These are phyloP conservation scores for Lamprotornis superbus DNA, from an alignment of 2,113 vertebrate species.

Conservation along the genomic window DNA sequence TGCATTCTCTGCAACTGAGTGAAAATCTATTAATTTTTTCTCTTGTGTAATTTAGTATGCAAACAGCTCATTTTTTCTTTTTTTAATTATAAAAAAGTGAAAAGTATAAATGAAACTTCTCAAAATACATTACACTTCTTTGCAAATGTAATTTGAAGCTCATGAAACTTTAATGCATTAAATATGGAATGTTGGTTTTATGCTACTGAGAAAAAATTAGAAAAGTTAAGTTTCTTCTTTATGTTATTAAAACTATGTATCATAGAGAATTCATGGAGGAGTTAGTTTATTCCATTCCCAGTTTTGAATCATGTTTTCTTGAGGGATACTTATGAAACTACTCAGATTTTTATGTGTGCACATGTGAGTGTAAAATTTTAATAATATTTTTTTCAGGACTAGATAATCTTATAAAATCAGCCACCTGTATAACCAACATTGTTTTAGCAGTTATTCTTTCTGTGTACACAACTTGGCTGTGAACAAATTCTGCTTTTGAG, in stretches of 20 bases:
- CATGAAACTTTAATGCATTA: constrained; percentile 53
- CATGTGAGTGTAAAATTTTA: neutral
- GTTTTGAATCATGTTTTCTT: neutral
- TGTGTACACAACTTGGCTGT: neutral
- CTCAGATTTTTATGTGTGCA: neutral
- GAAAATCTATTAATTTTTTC: neutral
- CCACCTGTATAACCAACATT: neutral
- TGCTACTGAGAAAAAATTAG: neutral
- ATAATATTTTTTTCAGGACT: neutral
- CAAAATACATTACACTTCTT: constrained; percentile 28
- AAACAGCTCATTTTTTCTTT: neutral
- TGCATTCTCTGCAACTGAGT: neutral
- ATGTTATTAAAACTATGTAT: constrained; percentile 45
- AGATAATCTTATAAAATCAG: neutral
- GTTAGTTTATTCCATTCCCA: neutral
- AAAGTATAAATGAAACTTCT: constrained; percentile 45
- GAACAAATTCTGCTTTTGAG: neutral
- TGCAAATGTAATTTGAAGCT: constrained; percentile 57
- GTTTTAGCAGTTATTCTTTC: neutral
- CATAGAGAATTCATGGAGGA: neutral
- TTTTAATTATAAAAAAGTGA: constrained; percentile 49
- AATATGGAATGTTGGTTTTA: constrained; percentile 34
- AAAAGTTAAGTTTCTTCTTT: constrained; percentile 5
- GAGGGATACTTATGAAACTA: neutral
- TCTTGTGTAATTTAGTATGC: neutral